These are phyloP conservation scores for Leucosticte australis DNA, from an alignment of 2,113 vertebrate genomes.

Conservation along the genomic window DNA sequence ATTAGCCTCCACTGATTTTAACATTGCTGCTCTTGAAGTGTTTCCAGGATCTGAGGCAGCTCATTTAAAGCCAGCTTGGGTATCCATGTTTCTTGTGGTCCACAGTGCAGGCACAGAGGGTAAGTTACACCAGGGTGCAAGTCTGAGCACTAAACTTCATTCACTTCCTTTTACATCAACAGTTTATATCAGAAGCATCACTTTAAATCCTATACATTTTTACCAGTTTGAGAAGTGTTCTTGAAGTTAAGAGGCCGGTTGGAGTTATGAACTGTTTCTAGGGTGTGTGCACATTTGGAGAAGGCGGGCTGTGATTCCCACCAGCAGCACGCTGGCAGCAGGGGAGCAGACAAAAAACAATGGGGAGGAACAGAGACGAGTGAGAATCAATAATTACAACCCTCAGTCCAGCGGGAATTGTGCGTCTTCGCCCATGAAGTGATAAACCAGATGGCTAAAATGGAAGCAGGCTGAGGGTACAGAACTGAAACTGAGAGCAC, in stretches of 20 bases:
- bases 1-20: background rate
- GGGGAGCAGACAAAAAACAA: background rate
- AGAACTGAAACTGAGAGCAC: background rate
- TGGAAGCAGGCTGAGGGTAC: background rate
- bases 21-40: background rate
- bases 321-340: background rate
- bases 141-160: background rate
- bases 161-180: background rate
- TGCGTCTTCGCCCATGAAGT: background rate
- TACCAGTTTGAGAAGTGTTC: background rate
- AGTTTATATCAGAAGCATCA: background rate
- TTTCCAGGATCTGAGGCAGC: slow-evolving; percentile 19
- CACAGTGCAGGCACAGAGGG: background rate
- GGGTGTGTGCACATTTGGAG: fast-evolving
- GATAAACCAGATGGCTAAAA: background rate
- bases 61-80: background rate
- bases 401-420: background rate
- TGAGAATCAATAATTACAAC: background rate
- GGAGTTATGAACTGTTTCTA: background rate
- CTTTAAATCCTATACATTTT: background rate
- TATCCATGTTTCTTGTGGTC: background rate
- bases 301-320: background rate
- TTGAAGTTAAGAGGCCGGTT: background rate
- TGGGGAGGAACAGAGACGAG: background rate
- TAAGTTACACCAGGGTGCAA: background rate